phyloP scores from a whole-genome alignment of 2,113 vertebrate species.

The Rousettus leschenaultii region DNA sequence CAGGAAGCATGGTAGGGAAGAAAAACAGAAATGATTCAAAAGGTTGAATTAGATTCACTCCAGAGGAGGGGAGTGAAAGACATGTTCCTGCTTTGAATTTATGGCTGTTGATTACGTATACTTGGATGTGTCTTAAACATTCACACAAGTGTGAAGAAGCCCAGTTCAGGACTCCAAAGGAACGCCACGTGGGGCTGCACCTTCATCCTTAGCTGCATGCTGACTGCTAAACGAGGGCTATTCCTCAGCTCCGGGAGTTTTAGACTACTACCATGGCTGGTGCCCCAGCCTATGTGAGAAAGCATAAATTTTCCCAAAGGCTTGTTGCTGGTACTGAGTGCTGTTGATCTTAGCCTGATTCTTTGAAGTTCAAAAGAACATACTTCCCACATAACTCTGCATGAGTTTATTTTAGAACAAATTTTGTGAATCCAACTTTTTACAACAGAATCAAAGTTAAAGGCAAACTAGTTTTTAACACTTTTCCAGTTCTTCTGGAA shows the following conservation, averaged over 20 bases:
- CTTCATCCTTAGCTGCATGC: neutral
- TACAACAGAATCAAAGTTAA: constrained; percentile 48
- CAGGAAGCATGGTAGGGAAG: neutral
- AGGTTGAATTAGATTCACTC: neutral
- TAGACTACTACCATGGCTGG: neutral
- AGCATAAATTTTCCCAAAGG: neutral
- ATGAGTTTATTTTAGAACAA: neutral
- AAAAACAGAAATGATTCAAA: neutral
- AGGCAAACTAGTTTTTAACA: constrained; percentile 5
- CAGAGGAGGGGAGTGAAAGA: neutral
- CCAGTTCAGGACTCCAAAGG: neutral
- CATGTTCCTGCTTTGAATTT: neutral
- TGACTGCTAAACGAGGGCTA: neutral
- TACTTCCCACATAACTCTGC: neutral
- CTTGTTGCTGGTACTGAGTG: neutral
- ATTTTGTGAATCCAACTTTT: constrained; percentile 26
- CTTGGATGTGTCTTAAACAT: neutral
- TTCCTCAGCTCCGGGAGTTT: neutral
- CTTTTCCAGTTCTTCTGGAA: constrained; percentile 30
- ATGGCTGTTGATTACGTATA: neutral
- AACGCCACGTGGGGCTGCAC: neutral
- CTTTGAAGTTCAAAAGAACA: neutral
- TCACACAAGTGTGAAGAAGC: neutral
- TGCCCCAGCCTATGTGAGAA: neutral
- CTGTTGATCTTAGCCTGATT: neutral